Conservation (phyloP, 2,797 vertebrate species). For the Oryzias dopingdopingensis region DNA sequence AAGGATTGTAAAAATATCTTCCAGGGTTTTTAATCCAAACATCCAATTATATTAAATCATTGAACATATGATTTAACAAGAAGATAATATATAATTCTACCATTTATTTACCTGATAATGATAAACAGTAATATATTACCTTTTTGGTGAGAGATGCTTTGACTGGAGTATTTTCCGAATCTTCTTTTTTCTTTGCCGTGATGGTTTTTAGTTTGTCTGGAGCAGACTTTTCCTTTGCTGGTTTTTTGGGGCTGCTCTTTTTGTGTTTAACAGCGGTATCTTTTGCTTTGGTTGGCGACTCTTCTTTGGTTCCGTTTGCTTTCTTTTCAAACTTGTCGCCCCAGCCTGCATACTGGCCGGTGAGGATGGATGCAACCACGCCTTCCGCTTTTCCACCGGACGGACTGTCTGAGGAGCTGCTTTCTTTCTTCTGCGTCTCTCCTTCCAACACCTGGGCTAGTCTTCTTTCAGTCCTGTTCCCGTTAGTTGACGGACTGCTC, state of each 20-base stretch:
- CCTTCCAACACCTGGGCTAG: constrained; percentile 73
- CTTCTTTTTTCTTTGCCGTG: constrained; percentile 64
- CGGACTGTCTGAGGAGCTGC: constrained; percentile 37
- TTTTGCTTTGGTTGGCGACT: constrained; percentile 71
- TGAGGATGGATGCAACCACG: constrained; percentile 65
- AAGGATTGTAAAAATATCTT: constrained; percentile 8
- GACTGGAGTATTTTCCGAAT: constrained; percentile 52
- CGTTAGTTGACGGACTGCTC: constrained; percentile 59
- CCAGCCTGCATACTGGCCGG: constrained; percentile 51
- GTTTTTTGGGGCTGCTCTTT: constrained; percentile 67
- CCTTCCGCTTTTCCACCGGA: constrained; percentile 67
- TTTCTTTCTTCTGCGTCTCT: constrained; percentile 60
- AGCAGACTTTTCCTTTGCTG: constrained; percentile 62
- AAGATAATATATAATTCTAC: too few species aligned
- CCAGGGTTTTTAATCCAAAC: constrained; percentile 15
- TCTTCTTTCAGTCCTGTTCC: constrained; percentile 68
- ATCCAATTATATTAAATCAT: too few species aligned
- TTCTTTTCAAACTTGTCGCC: constrained; percentile 66
- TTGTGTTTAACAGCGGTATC: constrained; percentile 63
- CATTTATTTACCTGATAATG: not conserved
- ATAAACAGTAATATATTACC: constrained; percentile 55
- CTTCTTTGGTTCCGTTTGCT: constrained; percentile 76
- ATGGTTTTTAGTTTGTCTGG: constrained; percentile 56
- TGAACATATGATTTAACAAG: too few species aligned
- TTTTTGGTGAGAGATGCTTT: constrained; percentile 70